A percentile compares a stretch with the other conserved stretches of the same genome.
Conservation (phyloP, 1,140 invertebrate species). For the Cotesia typhae region DNA sequence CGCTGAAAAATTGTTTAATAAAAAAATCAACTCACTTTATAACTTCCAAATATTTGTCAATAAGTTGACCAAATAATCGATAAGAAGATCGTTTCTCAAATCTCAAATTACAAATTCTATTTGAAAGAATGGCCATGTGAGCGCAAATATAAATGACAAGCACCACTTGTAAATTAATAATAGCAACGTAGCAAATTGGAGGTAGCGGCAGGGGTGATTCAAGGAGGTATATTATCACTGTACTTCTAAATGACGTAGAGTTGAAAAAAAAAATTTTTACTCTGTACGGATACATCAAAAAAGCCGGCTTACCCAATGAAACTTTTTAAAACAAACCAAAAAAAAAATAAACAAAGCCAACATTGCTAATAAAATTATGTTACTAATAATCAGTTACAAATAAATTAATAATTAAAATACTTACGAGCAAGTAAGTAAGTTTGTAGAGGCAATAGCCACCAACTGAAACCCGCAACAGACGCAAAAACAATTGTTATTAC, state of each 20-base stretch:
- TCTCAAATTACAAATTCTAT: neutral
- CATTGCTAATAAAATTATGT: no score
- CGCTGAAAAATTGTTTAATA: no score
- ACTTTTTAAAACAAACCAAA: no score
- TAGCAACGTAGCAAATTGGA: neutral
- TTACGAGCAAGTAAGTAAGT: slow-evolving; percentile 21
- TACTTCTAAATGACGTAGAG: neutral
- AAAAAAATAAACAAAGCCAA: no score
- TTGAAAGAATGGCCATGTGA: slow-evolving; percentile 3
- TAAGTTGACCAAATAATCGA: neutral
- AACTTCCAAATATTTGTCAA: neutral
- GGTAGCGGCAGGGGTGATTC: neutral
- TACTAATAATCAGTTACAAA: neutral
- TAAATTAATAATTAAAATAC: neutral
- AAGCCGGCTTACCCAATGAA: neutral
- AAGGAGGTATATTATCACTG: neutral
- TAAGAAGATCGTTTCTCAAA: neutral
- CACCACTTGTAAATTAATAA: neutral
- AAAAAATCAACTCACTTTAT: no score
- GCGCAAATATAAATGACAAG: slow-evolving; percentile 1
- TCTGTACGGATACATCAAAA: neutral
- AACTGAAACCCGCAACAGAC: neutral
- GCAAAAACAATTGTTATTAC: neutral
- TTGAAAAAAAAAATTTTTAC: slow-evolving; percentile 1
- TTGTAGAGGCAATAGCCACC: slow-evolving; percentile 23